Conservation (phyloP, 2,888 invertebrate species). For the Selenia dentaria region DNA sequence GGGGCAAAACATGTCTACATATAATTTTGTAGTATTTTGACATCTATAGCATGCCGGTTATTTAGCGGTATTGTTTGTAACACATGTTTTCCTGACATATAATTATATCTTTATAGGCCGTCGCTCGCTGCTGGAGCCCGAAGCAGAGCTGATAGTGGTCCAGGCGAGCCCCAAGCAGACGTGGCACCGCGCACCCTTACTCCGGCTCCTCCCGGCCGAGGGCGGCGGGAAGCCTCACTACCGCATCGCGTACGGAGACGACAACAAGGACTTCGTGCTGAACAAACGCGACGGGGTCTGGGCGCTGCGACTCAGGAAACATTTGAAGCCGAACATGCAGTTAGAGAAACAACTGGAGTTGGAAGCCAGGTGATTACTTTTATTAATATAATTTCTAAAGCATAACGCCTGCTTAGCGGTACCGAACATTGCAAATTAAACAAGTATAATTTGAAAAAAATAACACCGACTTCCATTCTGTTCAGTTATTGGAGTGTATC, state of each 20-base stretch:
- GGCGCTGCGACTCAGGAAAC: constrained; percentile 63
- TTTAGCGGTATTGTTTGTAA: too few species aligned
- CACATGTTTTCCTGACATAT: too few species aligned
- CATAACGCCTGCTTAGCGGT: too few species aligned
- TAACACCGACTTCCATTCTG: too few species aligned
- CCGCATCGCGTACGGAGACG: constrained; percentile 68
- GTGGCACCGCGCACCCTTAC: constrained; percentile 68
- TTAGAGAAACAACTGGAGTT: constrained; percentile 66
- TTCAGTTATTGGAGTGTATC: too few species aligned
- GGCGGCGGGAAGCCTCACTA: constrained; percentile 67
- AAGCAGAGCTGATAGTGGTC: constrained; percentile 67
- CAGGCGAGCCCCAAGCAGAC: constrained; percentile 59
- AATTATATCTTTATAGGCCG: too few species aligned
- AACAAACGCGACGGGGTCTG: constrained; percentile 69
- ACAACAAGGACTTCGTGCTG: constrained; percentile 55
- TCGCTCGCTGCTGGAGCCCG: constrained; percentile 66
- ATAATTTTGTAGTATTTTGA: too few species aligned
- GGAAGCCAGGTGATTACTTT: constrained; percentile 49
- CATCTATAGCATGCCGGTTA: too few species aligned
- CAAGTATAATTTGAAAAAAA: too few species aligned
- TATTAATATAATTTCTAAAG: too few species aligned
- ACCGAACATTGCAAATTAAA: too few species aligned
- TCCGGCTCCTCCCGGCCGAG: constrained; percentile 66
- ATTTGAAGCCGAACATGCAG: constrained; percentile 46
- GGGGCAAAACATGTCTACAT: too few species aligned